These are phyloP conservation scores for Trachymyrmex cornetzi DNA, from an alignment of 1,140 invertebrate species.

Conservation along the genomic window DNA sequence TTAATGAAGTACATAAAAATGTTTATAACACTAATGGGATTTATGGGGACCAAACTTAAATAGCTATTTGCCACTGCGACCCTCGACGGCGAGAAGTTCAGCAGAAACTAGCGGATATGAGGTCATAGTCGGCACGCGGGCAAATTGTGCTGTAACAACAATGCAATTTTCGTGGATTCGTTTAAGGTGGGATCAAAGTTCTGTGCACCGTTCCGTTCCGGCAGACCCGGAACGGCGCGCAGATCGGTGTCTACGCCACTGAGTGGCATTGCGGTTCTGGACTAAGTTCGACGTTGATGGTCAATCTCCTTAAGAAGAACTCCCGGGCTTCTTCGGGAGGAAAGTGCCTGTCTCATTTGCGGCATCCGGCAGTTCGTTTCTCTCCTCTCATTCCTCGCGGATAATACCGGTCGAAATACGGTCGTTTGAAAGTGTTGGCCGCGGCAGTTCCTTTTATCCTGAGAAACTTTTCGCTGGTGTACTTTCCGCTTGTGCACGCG, in stretches of 20 bases:
- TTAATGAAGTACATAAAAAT: constrained; percentile 14
- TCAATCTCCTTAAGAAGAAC: constrained; percentile 70
- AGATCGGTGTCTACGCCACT: constrained; percentile 36
- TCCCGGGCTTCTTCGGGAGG: constrained; percentile 8
- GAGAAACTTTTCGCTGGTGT: constrained; percentile 57
- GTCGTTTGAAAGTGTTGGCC: constrained; percentile 64
- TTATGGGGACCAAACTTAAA: constrained; percentile 51
- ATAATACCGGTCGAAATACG: constrained; percentile 67
- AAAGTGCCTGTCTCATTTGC: constrained; percentile 71
- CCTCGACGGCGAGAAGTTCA: constrained; percentile 22
- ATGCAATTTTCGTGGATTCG: constrained; percentile 58
- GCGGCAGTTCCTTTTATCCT: constrained; percentile 59
- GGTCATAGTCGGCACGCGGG: constrained; percentile 41
- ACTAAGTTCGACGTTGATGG: constrained; percentile 38
- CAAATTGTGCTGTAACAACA: constrained; percentile 51
- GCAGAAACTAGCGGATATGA: constrained; percentile 36
- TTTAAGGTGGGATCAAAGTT: constrained; percentile 52
- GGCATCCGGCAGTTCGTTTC: constrained; percentile 58
- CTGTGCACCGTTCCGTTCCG: constrained; percentile 25
- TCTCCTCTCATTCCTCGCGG: constrained; percentile 17
- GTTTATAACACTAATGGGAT: constrained; percentile 34
- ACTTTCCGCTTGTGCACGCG: constrained; percentile 21
- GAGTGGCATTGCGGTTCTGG: constrained; percentile 57
- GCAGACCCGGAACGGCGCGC: constrained; percentile 22
- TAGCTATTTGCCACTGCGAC: constrained; percentile 49